A percentile compares a stretch with the other conserved stretches of the same genome.
Conservation (phyloP, 1,140 invertebrate genomes). For the Triops longicaudatus region DNA sequence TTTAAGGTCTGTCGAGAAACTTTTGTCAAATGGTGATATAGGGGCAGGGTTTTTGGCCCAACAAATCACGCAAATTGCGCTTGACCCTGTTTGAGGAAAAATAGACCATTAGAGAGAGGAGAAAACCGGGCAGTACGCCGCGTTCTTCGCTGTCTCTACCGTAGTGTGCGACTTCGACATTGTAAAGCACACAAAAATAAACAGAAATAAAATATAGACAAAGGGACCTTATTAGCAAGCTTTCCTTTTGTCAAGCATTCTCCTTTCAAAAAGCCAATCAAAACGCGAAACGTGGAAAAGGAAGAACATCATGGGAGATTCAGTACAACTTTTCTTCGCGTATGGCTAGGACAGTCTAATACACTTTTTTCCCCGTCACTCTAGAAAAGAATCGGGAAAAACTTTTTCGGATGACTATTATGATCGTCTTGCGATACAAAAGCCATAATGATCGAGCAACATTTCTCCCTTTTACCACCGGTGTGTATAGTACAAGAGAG, state of each 20-base stretch:
- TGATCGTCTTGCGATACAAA: neutral
- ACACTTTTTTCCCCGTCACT: neutral
- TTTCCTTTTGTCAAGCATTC: neutral
- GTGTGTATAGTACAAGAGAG: neutral
- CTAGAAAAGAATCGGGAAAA: neutral
- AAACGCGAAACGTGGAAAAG: neutral
- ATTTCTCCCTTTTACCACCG: neutral
- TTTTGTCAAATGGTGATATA: neutral
- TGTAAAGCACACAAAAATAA: too few species aligned
- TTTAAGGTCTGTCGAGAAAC: neutral
- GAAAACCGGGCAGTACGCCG: neutral
- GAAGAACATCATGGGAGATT: neutral
- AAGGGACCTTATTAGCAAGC: neutral
- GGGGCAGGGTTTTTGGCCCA: neutral
- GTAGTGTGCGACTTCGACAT: too few species aligned
- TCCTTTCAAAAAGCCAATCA: neutral
- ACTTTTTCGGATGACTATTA: neutral
- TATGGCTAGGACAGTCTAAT: too few species aligned
- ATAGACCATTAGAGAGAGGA: neutral
- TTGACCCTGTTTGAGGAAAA: neutral
- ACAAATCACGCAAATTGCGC: conserved; percentile 12
- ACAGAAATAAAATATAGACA: neutral
- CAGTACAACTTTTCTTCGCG: neutral
- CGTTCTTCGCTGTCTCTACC: neutral
- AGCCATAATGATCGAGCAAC: conserved; percentile 12